A percentile compares a stretch with the other conserved stretches of the same genome.
Conservation (phyloP, 1,140 invertebrate species). For the Drosophila jambulina region DNA sequence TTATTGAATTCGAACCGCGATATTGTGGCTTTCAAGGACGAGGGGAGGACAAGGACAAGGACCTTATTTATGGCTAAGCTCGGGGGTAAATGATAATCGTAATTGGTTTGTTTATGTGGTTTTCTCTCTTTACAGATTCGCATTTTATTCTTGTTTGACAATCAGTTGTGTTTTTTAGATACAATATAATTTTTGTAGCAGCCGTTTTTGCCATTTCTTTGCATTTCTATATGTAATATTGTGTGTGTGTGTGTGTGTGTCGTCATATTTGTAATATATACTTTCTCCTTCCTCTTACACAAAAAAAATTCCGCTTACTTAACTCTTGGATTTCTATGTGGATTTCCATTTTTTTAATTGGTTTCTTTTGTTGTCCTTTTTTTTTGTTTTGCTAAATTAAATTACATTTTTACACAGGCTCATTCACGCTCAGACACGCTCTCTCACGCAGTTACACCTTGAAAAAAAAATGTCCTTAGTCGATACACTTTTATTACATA, state of each 20-base stretch:
- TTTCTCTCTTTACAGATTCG: conserved; percentile 47
- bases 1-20: conserved; percentile 57
- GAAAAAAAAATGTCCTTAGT: conserved; percentile 60
- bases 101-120: conserved; percentile 41
- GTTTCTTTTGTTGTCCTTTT: neutral
- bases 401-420: conserved; percentile 74
- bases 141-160: conserved; percentile 76
- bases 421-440: conserved; percentile 15
- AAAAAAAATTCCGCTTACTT: conserved; percentile 70
- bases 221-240: conserved; percentile 68
- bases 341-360: conserved; percentile 8
- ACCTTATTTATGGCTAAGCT: conserved; percentile 17
- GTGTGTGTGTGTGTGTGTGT: conserved; percentile 14
- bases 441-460: conserved; percentile 14
- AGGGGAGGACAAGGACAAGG: neutral
- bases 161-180: conserved; percentile 65
- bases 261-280: conserved; percentile 43
- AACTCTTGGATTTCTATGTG: conserved; percentile 26
- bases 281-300: conserved; percentile 23
- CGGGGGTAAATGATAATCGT: conserved; percentile 38
- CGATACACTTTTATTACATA: conserved; percentile 46
- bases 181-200: conserved; percentile 61
- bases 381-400: conserved; percentile 63
- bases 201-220: conserved; percentile 39
- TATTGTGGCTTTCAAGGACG: neutral